Conservation (phyloP, 1,140 invertebrate species). For the Trachymyrmex cornetzi region DNA sequence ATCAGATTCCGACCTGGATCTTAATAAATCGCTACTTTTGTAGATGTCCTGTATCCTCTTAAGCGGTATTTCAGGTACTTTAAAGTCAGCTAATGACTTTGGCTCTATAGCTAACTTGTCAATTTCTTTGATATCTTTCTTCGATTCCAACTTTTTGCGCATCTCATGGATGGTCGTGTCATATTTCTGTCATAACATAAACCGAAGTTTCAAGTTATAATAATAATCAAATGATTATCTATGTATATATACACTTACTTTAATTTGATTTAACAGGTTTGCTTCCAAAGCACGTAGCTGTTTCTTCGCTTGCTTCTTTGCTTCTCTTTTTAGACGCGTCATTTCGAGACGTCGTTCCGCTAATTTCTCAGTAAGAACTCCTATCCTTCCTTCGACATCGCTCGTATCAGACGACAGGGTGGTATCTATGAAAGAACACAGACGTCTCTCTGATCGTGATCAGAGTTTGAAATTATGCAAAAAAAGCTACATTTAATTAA, state of each 20-base stretch:
- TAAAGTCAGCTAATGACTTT: constrained; percentile 82
- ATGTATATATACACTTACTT: constrained; percentile 74
- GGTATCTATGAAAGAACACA: constrained; percentile 78
- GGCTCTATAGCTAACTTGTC: constrained; percentile 84
- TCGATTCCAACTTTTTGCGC: constrained; percentile 84
- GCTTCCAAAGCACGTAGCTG: constrained; percentile 83
- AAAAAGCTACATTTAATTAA: constrained; percentile 11
- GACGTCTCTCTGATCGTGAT: constrained; percentile 49
- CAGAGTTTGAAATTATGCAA: constrained; percentile 35
- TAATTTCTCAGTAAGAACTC: constrained; percentile 83
- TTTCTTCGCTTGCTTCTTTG: constrained; percentile 83
- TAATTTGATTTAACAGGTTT: constrained; percentile 85
- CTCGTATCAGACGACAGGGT: constrained; percentile 85
- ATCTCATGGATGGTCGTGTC: constrained; percentile 85
- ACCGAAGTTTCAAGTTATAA: neutral
- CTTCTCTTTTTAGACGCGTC: constrained; percentile 83
- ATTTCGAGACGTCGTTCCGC: constrained; percentile 83
- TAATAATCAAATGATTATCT: constrained; percentile 39
- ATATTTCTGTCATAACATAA: constrained; percentile 80
- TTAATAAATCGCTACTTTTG: constrained; percentile 81
- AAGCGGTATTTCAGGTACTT: constrained; percentile 85
- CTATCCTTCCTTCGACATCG: constrained; percentile 85
- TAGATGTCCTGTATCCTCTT: constrained; percentile 85
- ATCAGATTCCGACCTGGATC: constrained; percentile 84
- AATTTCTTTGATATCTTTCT: constrained; percentile 79